These are phyloP conservation scores for Drosophila mauritiana DNA, from an alignment of 1,140 invertebrate genomes.

Conservation along the genomic window DNA sequence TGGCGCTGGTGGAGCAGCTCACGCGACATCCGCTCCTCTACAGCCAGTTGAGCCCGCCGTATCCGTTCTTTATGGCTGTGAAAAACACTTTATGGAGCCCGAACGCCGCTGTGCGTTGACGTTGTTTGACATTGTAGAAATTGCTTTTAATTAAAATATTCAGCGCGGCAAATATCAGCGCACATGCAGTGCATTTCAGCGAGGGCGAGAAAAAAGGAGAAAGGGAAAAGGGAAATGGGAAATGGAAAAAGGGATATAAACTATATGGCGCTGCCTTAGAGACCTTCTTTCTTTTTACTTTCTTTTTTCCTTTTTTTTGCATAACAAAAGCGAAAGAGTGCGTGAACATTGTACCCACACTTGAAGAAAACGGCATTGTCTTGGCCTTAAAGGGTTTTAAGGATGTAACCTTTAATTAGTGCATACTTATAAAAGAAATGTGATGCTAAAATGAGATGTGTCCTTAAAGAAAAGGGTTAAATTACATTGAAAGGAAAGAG, in stretches of 20 bases:
- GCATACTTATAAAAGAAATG: too few relatives aligned
- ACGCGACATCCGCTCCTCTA: slow-evolving; percentile 10
- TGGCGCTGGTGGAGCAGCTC: background rate
- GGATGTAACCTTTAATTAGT: too few relatives aligned
- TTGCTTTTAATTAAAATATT: slow-evolving; percentile 74
- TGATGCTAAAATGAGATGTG: too few relatives aligned
- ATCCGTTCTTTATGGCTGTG: slow-evolving; percentile 52
- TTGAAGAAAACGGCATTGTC: slow-evolving; percentile 2
- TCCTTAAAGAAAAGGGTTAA: too few relatives aligned
- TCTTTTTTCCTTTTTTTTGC: background rate
- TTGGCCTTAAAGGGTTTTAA: background rate
- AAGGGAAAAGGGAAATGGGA: background rate
- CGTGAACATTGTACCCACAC: slow-evolving; percentile 19
- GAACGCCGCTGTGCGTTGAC: slow-evolving; percentile 43
- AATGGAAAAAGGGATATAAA: slow-evolving; percentile 18
- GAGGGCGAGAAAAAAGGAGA: background rate
- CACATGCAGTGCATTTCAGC: slow-evolving; percentile 32
- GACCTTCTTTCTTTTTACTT: background rate
- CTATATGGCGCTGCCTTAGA: slow-evolving; percentile 29
- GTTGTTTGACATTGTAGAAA: slow-evolving; percentile 72
- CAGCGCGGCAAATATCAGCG: slow-evolving; percentile 44
- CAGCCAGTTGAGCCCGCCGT: slow-evolving; percentile 25
- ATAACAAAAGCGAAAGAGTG: background rate
- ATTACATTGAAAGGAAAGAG: too few relatives aligned
- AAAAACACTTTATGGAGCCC: slow-evolving; percentile 61